Base-by-base conservation (phyloP, 2,888 invertebrate genomes). In the Cremastobaeus sp. region DNA sequence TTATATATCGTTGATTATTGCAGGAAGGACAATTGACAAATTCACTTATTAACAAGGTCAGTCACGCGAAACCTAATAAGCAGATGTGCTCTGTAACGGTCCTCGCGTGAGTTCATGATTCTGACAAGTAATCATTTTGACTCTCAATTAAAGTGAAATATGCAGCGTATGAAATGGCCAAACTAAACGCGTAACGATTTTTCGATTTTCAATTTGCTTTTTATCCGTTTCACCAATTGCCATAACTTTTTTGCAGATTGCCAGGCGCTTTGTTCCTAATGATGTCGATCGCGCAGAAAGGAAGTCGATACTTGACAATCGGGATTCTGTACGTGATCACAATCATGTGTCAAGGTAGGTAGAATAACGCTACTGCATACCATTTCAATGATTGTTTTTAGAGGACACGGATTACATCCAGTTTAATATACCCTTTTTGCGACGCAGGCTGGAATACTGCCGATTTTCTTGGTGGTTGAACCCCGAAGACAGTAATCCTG, bases 291-390 rank as follows among this genome's bases (percentile, higher is more conserved):
- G 79, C 83, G 57, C 83, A 82, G 45, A 81, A 82, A 70, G 83
- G 84, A 62, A 86, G 84, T 77, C 84, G 86, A 68, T 88, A 85
- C 68, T 78, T 88, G 50, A 85, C 86, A 55, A 83, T 88, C 79
- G 87, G 87, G 65, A 82, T 88, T 74, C 77, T 88, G n/a, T 88
- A 88, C 77, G 85, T 88, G 50, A 83, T 88, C 74, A 87, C 86
- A 41, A 83, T 88, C 80, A 88, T 88, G 85, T 88, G 88, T 77
- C 88, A 88, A 84, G 88, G 88, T 87, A 79, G 77, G 78, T 64
- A 21, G 21, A n/a, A n/a, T n/a, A n/a, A n/a, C n/a, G n/a, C n/a
- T n/a, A n/a, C n/a, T n/a, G n/a, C n/a, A n/a, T n/a, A n/a, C n/a
- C n/a, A n/a, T n/a, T n/a, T n/a, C n/a, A n/a, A n/a, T n/a, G n/a